Evolutionary conservation across 2,888 invertebrate genomes (phyloP).

Genomic region (Adelognathus sp.): DNA sequence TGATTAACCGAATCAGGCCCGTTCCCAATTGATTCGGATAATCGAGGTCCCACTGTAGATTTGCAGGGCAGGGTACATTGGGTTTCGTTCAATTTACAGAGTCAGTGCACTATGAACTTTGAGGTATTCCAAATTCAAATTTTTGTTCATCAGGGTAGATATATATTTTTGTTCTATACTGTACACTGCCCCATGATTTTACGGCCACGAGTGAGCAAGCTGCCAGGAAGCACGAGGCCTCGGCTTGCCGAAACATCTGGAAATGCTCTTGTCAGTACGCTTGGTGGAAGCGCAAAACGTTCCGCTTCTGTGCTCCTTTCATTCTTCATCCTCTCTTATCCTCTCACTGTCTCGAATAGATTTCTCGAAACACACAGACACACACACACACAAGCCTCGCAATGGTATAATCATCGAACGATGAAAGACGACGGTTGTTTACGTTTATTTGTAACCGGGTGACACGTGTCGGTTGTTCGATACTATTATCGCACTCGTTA

Average conservation of each 20-base stretch:
- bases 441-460: not conserved
- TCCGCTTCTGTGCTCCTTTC: constrained; percentile 8
- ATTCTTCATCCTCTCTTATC: not conserved
- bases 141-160: too few species aligned
- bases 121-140: too few species aligned
- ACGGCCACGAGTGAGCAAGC: not conserved
- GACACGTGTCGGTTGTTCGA: not conserved
- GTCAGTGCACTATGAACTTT: too few species aligned
- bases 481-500: constrained; percentile 32
- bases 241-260: constrained; percentile 31
- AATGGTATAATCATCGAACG: not conserved
- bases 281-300: not conserved
- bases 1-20: too few species aligned
- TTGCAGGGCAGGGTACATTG: too few species aligned
- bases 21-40: too few species aligned
- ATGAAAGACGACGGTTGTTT: constrained; percentile 1
- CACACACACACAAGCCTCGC: not conserved
- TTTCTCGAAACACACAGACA: too few species aligned
- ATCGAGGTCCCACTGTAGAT: too few species aligned
- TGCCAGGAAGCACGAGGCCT: not conserved
- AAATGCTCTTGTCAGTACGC: constrained; percentile 24
- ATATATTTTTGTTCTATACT: constrained; percentile 2
- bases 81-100: too few species aligned
- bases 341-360: constrained; percentile 5
- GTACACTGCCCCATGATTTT: constrained; percentile 1